A percentile compares a stretch with the other conserved stretches of the same genome.
Evolutionary conservation across 2,113 vertebrate genomes (phyloP).

Genomic region (Noctilio leporinus): DNA sequence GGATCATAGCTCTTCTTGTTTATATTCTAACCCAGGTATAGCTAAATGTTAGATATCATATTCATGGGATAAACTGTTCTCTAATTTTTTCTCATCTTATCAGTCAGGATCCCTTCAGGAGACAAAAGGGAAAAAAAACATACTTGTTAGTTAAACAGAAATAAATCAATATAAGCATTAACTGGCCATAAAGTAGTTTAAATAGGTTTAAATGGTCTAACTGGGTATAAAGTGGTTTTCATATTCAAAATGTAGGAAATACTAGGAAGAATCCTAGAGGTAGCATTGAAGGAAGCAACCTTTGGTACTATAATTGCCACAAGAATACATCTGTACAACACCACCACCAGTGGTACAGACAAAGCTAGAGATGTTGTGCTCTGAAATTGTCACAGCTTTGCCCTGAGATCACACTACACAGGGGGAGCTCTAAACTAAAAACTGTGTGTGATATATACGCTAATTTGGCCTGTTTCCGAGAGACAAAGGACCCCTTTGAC

Average conservation of each 20-base stretch:
- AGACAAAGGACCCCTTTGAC: background rate
- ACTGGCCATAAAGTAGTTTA: background rate
- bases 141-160: background rate
- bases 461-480: background rate
- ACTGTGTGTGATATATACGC: too few relatives aligned
- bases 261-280: background rate
- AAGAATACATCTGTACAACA: background rate
- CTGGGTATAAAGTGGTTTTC: background rate
- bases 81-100: background rate
- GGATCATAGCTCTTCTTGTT: background rate
- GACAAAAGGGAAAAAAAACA: background rate
- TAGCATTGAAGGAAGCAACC: background rate
- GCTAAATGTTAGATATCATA: background rate
- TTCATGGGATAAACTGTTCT: background rate
- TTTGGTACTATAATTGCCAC: background rate
- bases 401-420: rapidly evolving
- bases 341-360: background rate
- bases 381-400: background rate
- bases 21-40: background rate
- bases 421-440: background rate
- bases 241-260: background rate
- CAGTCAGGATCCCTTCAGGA: background rate
- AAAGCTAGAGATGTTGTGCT: background rate
- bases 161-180: background rate
- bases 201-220: background rate